Evolutionary conservation across 2,797 vertebrate species (phyloP).

Genomic region (Chiropotes sagulatus): DNA sequence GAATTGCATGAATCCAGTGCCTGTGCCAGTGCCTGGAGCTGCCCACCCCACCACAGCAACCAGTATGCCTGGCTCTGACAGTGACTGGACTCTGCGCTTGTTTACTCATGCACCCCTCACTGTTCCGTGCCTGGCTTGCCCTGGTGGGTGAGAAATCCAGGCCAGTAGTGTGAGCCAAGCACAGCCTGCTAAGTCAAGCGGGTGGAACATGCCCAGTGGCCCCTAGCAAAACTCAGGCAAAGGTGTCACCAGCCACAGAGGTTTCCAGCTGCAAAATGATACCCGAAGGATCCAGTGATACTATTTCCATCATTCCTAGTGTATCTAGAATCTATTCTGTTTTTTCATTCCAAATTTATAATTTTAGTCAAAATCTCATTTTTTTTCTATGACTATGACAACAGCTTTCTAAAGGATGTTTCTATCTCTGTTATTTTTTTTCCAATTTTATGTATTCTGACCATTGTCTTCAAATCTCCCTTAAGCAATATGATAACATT

Average conservation of each 20-base stretch:
- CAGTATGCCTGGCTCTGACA: background rate
- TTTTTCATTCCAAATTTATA: background rate
- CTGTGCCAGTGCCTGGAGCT: background rate
- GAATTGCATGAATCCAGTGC: background rate
- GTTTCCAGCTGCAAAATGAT: background rate
- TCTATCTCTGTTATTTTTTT: background rate
- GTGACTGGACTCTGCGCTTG: background rate
- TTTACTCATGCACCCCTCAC: background rate
- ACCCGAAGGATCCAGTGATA: background rate
- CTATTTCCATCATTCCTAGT: background rate
- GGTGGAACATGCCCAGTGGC: background rate
- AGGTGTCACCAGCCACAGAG: background rate
- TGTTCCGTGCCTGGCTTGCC: background rate
- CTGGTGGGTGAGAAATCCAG: background rate
- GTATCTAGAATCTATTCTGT: background rate
- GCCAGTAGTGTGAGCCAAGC: background rate
- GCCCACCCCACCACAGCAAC: background rate
- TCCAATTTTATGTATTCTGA: background rate
- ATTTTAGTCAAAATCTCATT: background rate
- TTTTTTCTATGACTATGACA: background rate
- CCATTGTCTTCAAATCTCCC: background rate
- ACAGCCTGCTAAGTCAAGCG: background rate
- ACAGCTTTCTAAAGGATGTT: background rate
- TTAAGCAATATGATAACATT: background rate
- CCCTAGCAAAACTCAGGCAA: background rate